phyloP scores from a whole-genome alignment of 2,888 invertebrate species.

The Altica lythri region DNA sequence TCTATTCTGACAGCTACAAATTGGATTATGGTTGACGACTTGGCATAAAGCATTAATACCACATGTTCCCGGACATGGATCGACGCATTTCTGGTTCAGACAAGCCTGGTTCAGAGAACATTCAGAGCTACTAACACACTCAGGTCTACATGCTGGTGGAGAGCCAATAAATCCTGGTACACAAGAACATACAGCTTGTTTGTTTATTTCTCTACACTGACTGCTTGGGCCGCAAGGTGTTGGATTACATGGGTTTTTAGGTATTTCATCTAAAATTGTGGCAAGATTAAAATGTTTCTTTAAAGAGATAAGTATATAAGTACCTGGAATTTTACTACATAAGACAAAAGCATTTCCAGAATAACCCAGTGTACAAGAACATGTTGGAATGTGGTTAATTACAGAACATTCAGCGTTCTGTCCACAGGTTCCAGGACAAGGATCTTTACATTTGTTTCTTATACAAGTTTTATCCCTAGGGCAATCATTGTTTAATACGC shows the following conservation, averaged over 20 bases:
- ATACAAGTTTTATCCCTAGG: slow-evolving; percentile 71
- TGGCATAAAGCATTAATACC: slow-evolving; percentile 74
- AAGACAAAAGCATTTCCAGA: slow-evolving; percentile 74
- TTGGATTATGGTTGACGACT: slow-evolving; percentile 77
- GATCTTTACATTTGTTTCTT: slow-evolving; percentile 76
- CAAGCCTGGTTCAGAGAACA: slow-evolving; percentile 73
- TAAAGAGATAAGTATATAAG: not conserved
- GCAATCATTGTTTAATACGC: slow-evolving; percentile 74
- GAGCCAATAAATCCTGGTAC: slow-evolving; percentile 70
- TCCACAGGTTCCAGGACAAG: slow-evolving; percentile 80
- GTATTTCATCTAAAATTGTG: slow-evolving; percentile 46
- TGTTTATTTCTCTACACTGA: slow-evolving; percentile 61
- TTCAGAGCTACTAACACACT: slow-evolving; percentile 74
- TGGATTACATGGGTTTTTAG: slow-evolving; percentile 67
- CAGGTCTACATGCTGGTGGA: slow-evolving; percentile 75
- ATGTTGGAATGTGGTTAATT: slow-evolving; percentile 71
- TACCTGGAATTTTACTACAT: slow-evolving; percentile 63
- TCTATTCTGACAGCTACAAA: slow-evolving; percentile 73
- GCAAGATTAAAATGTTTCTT: not conserved
- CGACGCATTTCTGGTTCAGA: slow-evolving; percentile 73
- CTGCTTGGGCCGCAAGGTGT: slow-evolving; percentile 83
- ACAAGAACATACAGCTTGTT: slow-evolving; percentile 75
- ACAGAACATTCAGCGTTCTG: slow-evolving; percentile 76
- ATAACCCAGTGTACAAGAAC: slow-evolving; percentile 69
- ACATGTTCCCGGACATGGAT: slow-evolving; percentile 75